Percentiles rank a stretch among this genome's conserved stretches.
phyloP scores from a whole-genome alignment of 2,113 vertebrate genomes.

The Colossoma macropomum region DNA sequence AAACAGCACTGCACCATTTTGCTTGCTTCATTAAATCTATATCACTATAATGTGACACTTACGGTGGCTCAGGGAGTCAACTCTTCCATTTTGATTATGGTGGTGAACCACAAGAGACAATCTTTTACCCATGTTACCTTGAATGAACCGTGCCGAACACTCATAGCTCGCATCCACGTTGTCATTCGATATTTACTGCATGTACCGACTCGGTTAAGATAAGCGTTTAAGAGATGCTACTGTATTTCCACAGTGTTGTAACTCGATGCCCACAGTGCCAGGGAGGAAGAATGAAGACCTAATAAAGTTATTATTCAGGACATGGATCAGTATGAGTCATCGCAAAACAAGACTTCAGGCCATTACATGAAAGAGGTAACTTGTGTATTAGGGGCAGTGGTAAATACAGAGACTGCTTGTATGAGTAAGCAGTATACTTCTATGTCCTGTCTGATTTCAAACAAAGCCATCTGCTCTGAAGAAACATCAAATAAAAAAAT shows the following conservation, averaged over 20 bases:
- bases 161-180: not conserved
- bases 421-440: slow-evolving; percentile 9
- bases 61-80: slow-evolving; percentile 19
- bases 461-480: slow-evolving; percentile 29
- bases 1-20: slow-evolving; percentile 34
- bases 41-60: slow-evolving; percentile 45
- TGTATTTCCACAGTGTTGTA: slow-evolving; percentile 15
- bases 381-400: slow-evolving; percentile 29
- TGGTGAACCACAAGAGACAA: not conserved
- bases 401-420: slow-evolving; percentile 18
- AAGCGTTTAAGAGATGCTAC: not conserved
- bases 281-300: slow-evolving; percentile 11
- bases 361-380: slow-evolving; percentile 31
- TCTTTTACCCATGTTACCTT: slow-evolving; percentile 28
- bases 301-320: slow-evolving; percentile 37
- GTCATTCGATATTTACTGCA: slow-evolving; percentile 22
- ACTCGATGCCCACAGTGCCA: slow-evolving; percentile 22
- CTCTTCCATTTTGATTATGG: slow-evolving; percentile 40
- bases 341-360: slow-evolving; percentile 19
- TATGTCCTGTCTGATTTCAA: slow-evolving; percentile 23
- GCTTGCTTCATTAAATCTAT: slow-evolving; percentile 48
- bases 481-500: slow-evolving; percentile 20
- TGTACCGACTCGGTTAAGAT: not conserved
- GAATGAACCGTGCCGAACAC: slow-evolving; percentile 3
- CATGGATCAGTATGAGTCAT: slow-evolving; percentile 37